Evolutionary conservation across 2,888 invertebrate species (phyloP), one percentile per base, ranked within the genome.

Genomic region (Phyllotreta striolata): DNA sequence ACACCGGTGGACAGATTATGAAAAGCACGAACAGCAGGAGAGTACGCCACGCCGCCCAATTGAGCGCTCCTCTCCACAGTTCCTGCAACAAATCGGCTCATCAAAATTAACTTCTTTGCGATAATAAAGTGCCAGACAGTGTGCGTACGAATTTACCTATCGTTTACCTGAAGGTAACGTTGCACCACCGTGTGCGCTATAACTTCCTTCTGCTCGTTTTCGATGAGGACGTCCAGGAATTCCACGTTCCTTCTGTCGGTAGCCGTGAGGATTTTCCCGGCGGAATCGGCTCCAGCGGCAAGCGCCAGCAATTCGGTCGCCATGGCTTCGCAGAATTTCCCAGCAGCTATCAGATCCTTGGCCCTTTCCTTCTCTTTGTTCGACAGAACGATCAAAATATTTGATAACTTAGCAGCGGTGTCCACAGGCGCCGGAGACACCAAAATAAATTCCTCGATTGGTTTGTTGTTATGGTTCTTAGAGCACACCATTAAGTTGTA

Each of bases 391-490:
- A 94, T 91, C 76, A 94, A 91, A 74, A 95, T 95, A 78, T 94
- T 94, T 0, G 98, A 97, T 70, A 99, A 84, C 83, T 99, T 99
- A 62, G 98, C 98, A 13, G 99, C 98, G 9, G 98, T 96, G 80
- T 99, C 98, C 35, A 98, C 97, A 0, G 98, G 98, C 3, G 98
- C 98, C n/a, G 97, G 96, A 0, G 98, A 98, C n/a, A 97, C 94
- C 64, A 99, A 84, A 34, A 99, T 92, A 81, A 99, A 99, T 80
- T 99, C 98, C 79, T 97, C 95, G 68, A 99, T 94, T 0, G 98
- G 97, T 76, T 93, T 92, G 81, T 98, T 97, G 78, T 95, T 92
- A 83, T 95, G 89, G 83, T 93, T 94, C 81, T 97, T 97, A 24
- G 96, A 96, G 81, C 96, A 96, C 40, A 97, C 92, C 96, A 99